Evolutionary conservation across 2,113 vertebrate species (phyloP), one percentile per base, ranked within the genome.

Genomic region (Gallinago undulata): DNA sequence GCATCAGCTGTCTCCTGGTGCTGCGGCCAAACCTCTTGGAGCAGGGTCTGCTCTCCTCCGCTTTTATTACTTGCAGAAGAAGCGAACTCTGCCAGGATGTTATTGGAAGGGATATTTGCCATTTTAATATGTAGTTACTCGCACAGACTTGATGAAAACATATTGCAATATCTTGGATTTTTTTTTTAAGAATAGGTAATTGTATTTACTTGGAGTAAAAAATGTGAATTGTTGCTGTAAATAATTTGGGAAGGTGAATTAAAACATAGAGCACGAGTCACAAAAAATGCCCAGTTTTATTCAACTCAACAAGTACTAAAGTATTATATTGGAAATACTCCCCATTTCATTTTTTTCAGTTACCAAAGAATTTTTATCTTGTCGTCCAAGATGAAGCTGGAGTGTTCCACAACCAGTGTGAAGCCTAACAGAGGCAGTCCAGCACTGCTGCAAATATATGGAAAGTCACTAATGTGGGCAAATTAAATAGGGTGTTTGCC

Each of bases 51-150:
- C 72, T 94, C 86, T 93, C 79, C 86, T 91, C 67, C 1, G 7
- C 35, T 83, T 93, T 96, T 96, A 97, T 94, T 89, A 55, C 89
- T 94, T 94, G 86, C 91, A 96, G 95, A 94, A 96, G 90, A 79
- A 83, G 74, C 1, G 0, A 93, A 74, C 91, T 88, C 81, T 96
- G 92, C 90, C 92, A 96, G 88, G 84, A 84, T 89, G 76, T 87
- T 88, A 94, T 93, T 97, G 94, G 87, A 96, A 96, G 73, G 66
- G 91, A 84, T 84, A 70, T 67, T 93, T 93, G 90, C 95, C 90
- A 84, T 95, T 97, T 96, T 91, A 94, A 35, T 89, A 81, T 83
- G 84, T 41, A 85, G 86, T 93, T 95, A 67, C 56, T 94, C 2
- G 0, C 30, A 55, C 59, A 80, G 73, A 87, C 81, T 69, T 1